These are phyloP conservation scores for western clawed frog (Xenopus tropicalis) DNA, from an alignment of 2,113 vertebrate species.

Conservation along the genomic window UCB_Xtro_10.0 CM004445.2:96486001-96486500, in stretches of 20 bases:
- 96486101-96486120: constrained; percentile 67
- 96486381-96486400: constrained; percentile 46
- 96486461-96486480: background rate
- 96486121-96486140: constrained; percentile 53
- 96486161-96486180: constrained; percentile 59
- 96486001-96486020: constrained; percentile 76
- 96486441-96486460: background rate
- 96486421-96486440: background rate
- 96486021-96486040: constrained; percentile 89
- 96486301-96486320: constrained; percentile 49
- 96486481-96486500: too few relatives aligned
- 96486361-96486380: constrained; percentile 44
- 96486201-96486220: constrained; percentile 55
- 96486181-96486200: constrained; percentile 2
- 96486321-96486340: constrained; percentile 10
- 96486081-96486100: constrained; percentile 74
- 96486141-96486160: constrained; percentile 75
- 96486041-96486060: constrained; percentile 86
- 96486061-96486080: constrained; percentile 84
- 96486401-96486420: constrained; percentile 39
- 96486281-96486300: constrained; percentile 51
- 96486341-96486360: constrained; percentile 32
- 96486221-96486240: constrained; percentile 47
- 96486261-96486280: constrained; percentile 58
- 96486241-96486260: constrained; percentile 63